Evolutionary conservation across 2,113 vertebrate genomes (phyloP).

Genomic region (Silurus glanis): DNA sequence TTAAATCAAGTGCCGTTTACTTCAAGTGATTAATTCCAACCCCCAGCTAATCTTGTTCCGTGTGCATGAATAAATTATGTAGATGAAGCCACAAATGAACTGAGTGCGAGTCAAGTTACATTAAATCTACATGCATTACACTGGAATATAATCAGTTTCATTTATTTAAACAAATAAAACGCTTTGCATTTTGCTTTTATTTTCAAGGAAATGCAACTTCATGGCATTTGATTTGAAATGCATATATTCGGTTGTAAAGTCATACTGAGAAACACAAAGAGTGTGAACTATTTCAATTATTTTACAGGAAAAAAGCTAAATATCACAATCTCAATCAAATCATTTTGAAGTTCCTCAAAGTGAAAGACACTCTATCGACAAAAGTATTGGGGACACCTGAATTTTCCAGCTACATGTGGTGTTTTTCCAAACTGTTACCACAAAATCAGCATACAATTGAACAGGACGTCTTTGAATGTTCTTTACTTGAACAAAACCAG

Average conservation of each 20-base stretch:
- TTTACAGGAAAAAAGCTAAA: too few relatives aligned
- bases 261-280: neutral
- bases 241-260: neutral
- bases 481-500: too few relatives aligned
- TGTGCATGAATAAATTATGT: neutral
- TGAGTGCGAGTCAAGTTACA: too few relatives aligned
- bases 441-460: too few relatives aligned
- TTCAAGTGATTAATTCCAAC: neutral
- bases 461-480: too few relatives aligned
- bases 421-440: too few relatives aligned
- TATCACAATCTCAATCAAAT: neutral
- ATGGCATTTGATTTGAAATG: neutral
- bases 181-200: neutral
- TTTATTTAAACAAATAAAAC: too few relatives aligned
- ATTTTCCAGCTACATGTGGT: too few relatives aligned
- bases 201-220: neutral
- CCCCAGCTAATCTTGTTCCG: neutral
- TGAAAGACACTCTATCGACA: neutral
- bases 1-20: neutral
- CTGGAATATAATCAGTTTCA: too few relatives aligned
- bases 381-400: too few relatives aligned
- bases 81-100: neutral
- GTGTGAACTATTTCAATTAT: neutral
- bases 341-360: neutral
- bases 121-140: neutral